Evolutionary conservation across 1,140 invertebrate genomes (phyloP), one percentile per base, ranked within the genome.

Genomic region (Mylabris phalerata): DNA sequence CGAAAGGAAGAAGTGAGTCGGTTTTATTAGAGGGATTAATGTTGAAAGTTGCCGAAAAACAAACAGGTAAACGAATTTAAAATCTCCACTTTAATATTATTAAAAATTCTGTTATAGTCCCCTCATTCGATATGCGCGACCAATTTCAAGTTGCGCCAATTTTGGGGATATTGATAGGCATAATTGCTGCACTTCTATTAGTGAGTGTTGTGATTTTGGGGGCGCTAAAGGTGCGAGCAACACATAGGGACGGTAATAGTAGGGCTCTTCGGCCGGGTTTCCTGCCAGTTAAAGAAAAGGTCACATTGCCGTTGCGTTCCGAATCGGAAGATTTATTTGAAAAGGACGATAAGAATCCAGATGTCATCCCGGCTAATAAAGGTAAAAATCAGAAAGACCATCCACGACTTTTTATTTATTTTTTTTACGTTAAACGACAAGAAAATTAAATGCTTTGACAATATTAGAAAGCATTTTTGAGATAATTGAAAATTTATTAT

Each of bases 281-380:
- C 72, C 75, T 86, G 55, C 78, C 83, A 48, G 74, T 84, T 63
- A 87, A 86, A 72, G 81, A 83, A 68, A 88, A 87, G 73, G 78
- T 81, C 41, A 82, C 80, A 38, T 76, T 84, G 61, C 83, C 83
- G 19, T 72, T 81, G 60, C 68, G 73, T 40, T 78, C 77, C 60
- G 84, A 86, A 64, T 84, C 82, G 4, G 84, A 86, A 62, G 84
- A 85, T 70, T 76, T 85, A 60, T 86, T 84, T 67, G 82, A 84
- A 55, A 78, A 78, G 44, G 89, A 92, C 66, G 89, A 92, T 67
- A 84, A 88, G 63, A 92, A 92, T 77, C 89, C 89, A 2, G 89
- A 93, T 73, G 84, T 92, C 48, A 87, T 92, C 56, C 90, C 90
- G 4, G 83, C 87, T 68, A 90, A 88, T 75, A 90, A 91, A 87